Evolutionary conservation across 2,113 vertebrate species (phyloP).

Genomic region (Engraulis encrasicolus): DNA sequence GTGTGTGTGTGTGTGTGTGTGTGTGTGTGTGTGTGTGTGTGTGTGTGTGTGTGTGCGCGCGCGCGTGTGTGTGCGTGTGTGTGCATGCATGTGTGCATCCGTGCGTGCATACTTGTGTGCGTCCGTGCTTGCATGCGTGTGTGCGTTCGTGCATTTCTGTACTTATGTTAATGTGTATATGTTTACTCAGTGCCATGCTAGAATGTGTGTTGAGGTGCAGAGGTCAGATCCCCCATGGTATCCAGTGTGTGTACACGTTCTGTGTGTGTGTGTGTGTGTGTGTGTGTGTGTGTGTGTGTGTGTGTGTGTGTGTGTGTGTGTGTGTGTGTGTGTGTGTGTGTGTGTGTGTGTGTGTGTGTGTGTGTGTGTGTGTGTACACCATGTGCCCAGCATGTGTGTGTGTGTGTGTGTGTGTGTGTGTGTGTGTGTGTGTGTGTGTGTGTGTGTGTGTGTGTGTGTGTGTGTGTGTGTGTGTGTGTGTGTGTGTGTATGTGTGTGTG

Average conservation of each 20-base stretch:
- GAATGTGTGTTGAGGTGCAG: constrained; percentile 22
- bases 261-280: constrained; percentile 28
- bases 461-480: too few species aligned
- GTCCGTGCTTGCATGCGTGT: too few species aligned
- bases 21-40: constrained; percentile 17
- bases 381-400: too few species aligned
- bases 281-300: constrained; percentile 25
- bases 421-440: too few species aligned
- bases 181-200: too few species aligned
- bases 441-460: too few species aligned
- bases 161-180: too few species aligned
- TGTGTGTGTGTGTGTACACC: not conserved
- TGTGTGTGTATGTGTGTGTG: constrained; percentile 22
- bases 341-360: constrained; percentile 25
- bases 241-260: not conserved
- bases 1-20: constrained; percentile 26
- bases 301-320: constrained; percentile 28
- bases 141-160: too few species aligned
- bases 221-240: too few species aligned
- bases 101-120: too few species aligned
- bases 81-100: too few species aligned
- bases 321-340: constrained; percentile 4
- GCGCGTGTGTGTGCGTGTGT: not conserved
- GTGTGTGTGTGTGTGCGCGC: constrained; percentile 21
- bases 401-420: too few species aligned